These are phyloP conservation scores for Agrochola lychnidis DNA, from an alignment of 2,888 invertebrate species.

Conservation along the genomic window DNA sequence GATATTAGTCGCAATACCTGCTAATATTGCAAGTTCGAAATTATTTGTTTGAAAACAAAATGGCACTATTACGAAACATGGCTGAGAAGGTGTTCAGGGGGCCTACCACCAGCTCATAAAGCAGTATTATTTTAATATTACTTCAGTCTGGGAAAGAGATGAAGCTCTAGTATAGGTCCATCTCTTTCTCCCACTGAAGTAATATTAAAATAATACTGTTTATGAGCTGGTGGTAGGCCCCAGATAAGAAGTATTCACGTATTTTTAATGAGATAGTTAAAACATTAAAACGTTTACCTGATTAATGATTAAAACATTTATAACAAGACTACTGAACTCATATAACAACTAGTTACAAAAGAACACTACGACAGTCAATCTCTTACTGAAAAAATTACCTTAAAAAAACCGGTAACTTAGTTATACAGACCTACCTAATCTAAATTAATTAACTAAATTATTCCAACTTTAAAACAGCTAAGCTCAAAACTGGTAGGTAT, in stretches of 20 bases:
- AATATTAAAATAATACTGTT: too few relatives aligned
- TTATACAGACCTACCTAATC: slow-evolving; percentile 70
- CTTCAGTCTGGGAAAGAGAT: too few relatives aligned
- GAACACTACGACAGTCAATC: slow-evolving; percentile 63
- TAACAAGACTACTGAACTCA: slow-evolving; percentile 51
- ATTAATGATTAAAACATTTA: slow-evolving; percentile 48
- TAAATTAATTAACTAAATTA: slow-evolving; percentile 75
- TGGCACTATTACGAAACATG: slow-evolving; percentile 75
- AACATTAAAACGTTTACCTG: slow-evolving; percentile 38
- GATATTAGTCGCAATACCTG: slow-evolving; percentile 15
- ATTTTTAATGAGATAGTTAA: slow-evolving; percentile 25
- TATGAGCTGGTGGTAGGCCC: too few relatives aligned
- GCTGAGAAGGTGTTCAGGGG: slow-evolving; percentile 56
- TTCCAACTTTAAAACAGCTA: slow-evolving; percentile 73
- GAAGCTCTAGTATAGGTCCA: too few relatives aligned
- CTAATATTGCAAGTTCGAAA: slow-evolving; percentile 15
- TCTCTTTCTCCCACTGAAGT: too few relatives aligned
- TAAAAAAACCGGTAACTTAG: slow-evolving; percentile 74
- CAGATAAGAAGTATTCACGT: slow-evolving; percentile 33
- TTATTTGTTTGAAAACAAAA: slow-evolving; percentile 52
- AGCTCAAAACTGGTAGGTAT: slow-evolving; percentile 77
- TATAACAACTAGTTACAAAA: slow-evolving; percentile 49
- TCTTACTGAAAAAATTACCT: slow-evolving; percentile 57
- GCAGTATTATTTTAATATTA: too few relatives aligned
- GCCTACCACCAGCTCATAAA: too few relatives aligned